These are phyloP conservation scores for Fukomys damarensis DNA, from an alignment of 2,113 vertebrate species.

Conservation along the genomic window DNA sequence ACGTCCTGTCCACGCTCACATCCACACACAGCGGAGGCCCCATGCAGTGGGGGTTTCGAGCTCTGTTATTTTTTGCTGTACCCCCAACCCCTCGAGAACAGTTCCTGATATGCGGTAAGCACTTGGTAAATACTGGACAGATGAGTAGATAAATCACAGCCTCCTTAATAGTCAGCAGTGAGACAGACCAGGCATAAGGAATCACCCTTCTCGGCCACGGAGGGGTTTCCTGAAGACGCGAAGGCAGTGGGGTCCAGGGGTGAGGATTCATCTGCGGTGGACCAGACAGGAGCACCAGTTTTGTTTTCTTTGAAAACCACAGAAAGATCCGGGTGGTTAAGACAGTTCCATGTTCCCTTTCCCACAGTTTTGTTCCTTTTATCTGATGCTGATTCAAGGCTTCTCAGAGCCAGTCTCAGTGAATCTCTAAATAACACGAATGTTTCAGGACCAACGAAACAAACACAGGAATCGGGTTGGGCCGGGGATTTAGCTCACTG, in stretches of 20 bases:
- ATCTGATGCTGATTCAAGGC: conserved; percentile 67
- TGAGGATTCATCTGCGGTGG: no score
- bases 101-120: neutral
- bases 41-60: neutral
- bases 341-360: neutral
- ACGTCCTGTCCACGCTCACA: no score
- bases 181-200: neutral
- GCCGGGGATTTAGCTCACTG: no score
- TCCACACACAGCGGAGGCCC: neutral
- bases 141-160: neutral
- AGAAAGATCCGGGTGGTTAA: neutral
- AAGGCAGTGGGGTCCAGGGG: neutral
- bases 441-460: conserved; percentile 77
- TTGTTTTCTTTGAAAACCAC: neutral
- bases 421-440: conserved; percentile 61
- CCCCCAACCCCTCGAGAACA: neutral
- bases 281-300: neutral
- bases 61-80: neutral
- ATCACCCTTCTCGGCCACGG: neutral
- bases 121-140: neutral
- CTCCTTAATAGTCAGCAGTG: neutral
- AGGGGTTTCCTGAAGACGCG: neutral
- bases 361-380: conserved; percentile 67
- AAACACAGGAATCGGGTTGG: conserved; percentile 74
- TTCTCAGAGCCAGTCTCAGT: conserved; percentile 75